Base-by-base conservation (phyloP, 2,113 vertebrate species). In the Neogobius melanostomus region DNA sequence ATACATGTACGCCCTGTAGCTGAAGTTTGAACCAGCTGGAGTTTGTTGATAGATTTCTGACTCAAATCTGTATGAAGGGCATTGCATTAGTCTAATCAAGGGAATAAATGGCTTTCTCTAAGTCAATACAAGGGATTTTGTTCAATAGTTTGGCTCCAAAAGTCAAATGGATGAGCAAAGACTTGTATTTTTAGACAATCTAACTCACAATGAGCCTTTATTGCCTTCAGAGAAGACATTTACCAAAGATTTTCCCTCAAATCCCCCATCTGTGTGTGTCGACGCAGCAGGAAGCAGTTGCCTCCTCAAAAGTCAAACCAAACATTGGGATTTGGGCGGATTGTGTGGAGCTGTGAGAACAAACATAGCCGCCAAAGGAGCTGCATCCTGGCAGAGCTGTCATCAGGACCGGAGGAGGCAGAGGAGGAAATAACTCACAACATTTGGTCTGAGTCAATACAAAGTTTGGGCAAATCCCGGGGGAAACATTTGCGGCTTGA, bases 371-470 rank as follows among this genome's bases (percentile, higher is more conserved):
- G 75, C 64, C 59, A 69, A 51, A 7, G 7, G 15, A 2, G 3
- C 28, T 36, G 28, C 28, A 36, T 36, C 28, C 28, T 36, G 28
- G 28, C 28, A 36, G 28, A 9, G 8, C 52, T 81, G 73, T 71
- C 87, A 85, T 79, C 72, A 59, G 16, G 12, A 76, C 52, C 50
- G 77, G 74, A 75, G 61, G 82, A 77, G 67, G 51, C 75, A 8
- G 21, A 45, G 68, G 81, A 75, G 72, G 76, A 87, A 86, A 86
- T 87, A 87, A 72, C 68, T 45, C 50, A 5, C 63, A 77, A 81
- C 77, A 81, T 76, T 90, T 83, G 84, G 77, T 69, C 60, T 53
- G 69, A 78, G 61, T 77, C 74, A 76, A 57, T 59, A 61, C 0
- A 42, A 16, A 59, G 57, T 84, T 84, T 57, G 64, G 28, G 77